Evolutionary conservation across 2,888 invertebrate genomes (phyloP).

Genomic region (Hypomecis atomaria): DNA sequence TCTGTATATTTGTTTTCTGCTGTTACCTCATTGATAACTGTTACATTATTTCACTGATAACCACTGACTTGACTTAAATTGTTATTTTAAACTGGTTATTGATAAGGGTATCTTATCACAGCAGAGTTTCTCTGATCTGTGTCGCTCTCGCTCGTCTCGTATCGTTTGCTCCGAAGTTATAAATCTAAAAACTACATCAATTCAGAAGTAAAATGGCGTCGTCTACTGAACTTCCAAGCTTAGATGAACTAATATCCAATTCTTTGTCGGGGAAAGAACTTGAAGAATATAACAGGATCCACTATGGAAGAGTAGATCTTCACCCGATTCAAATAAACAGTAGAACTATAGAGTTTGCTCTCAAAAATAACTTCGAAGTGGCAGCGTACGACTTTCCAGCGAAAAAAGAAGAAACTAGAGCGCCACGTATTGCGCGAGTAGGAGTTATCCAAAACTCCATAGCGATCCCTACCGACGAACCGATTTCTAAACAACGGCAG

Average conservation of each 20-base stretch:
- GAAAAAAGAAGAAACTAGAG: slow-evolving; percentile 87
- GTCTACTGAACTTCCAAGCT: slow-evolving; percentile 11
- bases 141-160: background rate
- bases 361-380: slow-evolving; percentile 88
- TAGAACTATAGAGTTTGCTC: slow-evolving; percentile 48
- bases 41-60: slow-evolving; percentile 12
- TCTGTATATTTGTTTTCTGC: slow-evolving; percentile 7
- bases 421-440: slow-evolving; percentile 90
- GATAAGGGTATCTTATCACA: slow-evolving; percentile 20
- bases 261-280: slow-evolving; percentile 75
- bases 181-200: background rate
- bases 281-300: slow-evolving; percentile 87
- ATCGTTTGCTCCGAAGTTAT: background rate
- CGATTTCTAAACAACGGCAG: slow-evolving; percentile 90
- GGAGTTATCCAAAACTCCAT: slow-evolving; percentile 95
- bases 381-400: slow-evolving; percentile 90
- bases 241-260: slow-evolving; percentile 7
- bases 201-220: slow-evolving; percentile 3
- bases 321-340: slow-evolving; percentile 53
- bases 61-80: slow-evolving; percentile 5
- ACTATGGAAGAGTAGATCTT: slow-evolving; percentile 89
- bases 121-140: slow-evolving; percentile 14
- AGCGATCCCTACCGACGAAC: slow-evolving; percentile 89
- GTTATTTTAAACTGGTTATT: slow-evolving; percentile 1
- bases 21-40: slow-evolving; percentile 3